These are phyloP conservation scores for Epistrophe grossulariae DNA, from an alignment of 2,888 invertebrate species.

Conservation along the genomic window DNA sequence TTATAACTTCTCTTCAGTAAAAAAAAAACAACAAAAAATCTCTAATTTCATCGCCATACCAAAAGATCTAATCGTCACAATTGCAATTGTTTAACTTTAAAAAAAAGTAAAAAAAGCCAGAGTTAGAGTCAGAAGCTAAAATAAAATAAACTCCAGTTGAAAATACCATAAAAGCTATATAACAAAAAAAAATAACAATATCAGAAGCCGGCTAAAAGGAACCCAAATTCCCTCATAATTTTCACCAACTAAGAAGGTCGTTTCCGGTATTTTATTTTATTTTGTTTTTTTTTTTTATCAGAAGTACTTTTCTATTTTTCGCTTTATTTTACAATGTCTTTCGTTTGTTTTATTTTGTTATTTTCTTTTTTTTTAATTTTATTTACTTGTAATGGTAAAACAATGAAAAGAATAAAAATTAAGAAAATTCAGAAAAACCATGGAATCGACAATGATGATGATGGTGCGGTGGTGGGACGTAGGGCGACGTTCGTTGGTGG, in stretches of 20 bases:
- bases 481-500: neutral
- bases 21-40: constrained; percentile 56
- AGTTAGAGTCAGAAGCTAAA: constrained; percentile 14
- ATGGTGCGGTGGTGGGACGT: neutral
- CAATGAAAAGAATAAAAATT: constrained; percentile 59
- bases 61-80: constrained; percentile 63
- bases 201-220: neutral
- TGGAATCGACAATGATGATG: neutral
- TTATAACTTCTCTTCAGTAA: constrained; percentile 34
- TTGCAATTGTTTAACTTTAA: constrained; percentile 54
- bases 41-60: constrained; percentile 63
- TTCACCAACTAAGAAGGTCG: constrained; percentile 74
- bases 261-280: constrained; percentile 70
- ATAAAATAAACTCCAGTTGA: neutral
- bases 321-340: constrained; percentile 33
- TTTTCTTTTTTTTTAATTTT: constrained; percentile 21
- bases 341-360: constrained; percentile 26
- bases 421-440: constrained; percentile 56
- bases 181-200: neutral
- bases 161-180: neutral
- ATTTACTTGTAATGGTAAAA: constrained; percentile 53
- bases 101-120: neutral
- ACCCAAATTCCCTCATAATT: constrained; percentile 73
- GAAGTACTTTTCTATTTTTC: constrained; percentile 70
- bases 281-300: constrained; percentile 53